A percentile compares a stretch with the other conserved stretches of the same genome.
These are phyloP conservation scores for Gadus macrocephalus DNA, from an alignment of 2,113 vertebrate species.

Conservation along the genomic window DNA sequence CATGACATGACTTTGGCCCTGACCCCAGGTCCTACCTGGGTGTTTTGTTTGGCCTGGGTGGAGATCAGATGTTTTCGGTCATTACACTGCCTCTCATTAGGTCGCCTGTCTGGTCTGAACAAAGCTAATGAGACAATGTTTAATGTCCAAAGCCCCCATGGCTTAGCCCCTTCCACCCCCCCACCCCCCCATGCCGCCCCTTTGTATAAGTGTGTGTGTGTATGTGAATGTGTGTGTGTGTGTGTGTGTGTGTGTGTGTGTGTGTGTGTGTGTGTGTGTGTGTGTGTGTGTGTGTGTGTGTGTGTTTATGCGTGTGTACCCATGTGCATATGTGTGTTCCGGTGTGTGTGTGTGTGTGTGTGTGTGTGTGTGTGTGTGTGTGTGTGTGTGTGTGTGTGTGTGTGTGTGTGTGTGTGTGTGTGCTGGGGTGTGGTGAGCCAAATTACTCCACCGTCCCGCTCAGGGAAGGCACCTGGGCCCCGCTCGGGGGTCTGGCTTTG, in stretches of 20 bases:
- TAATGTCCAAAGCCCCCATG: slow-evolving; percentile 72
- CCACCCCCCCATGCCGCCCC: slow-evolving; percentile 50
- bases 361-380: neutral
- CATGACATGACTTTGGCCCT: slow-evolving; percentile 71
- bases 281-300: slow-evolving; percentile 16
- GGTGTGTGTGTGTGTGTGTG: too few relatives aligned
- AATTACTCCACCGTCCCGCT: slow-evolving; percentile 78
- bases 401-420: slow-evolving; percentile 68
- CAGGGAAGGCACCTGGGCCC: slow-evolving; percentile 83
- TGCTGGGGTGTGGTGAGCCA: slow-evolving; percentile 66
- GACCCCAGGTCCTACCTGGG: slow-evolving; percentile 61
- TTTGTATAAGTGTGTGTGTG: slow-evolving; percentile 27
- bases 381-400: slow-evolving; percentile 2
- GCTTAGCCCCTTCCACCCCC: neutral
- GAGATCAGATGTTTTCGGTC: slow-evolving; percentile 75
- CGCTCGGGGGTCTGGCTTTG: slow-evolving; percentile 66
- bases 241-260: neutral
- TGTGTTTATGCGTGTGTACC: slow-evolving; percentile 35
- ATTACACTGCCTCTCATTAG: slow-evolving; percentile 72
- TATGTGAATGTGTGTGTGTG: neutral
- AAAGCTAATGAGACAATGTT: slow-evolving; percentile 80
- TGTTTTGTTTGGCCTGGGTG: slow-evolving; percentile 62
- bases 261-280: neutral
- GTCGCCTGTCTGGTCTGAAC: slow-evolving; percentile 59
- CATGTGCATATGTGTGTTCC: too few relatives aligned